phyloP scores from a whole-genome alignment of 2,888 invertebrate species.

The Barypeithes pellucidus region DNA sequence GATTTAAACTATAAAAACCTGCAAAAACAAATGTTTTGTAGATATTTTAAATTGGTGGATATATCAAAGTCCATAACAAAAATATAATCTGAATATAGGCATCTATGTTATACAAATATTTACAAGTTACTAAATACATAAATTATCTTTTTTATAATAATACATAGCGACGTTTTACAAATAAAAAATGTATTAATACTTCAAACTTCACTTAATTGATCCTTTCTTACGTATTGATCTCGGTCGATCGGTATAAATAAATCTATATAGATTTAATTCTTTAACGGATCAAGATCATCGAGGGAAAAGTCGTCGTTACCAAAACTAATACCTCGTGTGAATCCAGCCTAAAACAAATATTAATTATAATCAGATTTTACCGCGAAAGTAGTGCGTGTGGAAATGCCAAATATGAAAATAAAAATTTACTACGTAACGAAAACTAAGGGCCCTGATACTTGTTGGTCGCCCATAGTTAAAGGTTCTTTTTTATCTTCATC shows the following conservation, averaged over 20 bases:
- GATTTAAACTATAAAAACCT: not conserved
- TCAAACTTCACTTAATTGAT: conserved; percentile 6
- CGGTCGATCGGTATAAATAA: not conserved
- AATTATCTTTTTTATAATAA: conserved; percentile 5
- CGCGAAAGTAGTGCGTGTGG: no score
- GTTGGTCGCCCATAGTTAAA: no score
- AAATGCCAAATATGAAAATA: no score
- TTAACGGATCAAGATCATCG: conserved; percentile 94
- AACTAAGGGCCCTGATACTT: no score
- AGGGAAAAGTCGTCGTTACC: conserved; percentile 95
- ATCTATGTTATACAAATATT: conserved; percentile 19
- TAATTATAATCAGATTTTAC: not conserved
- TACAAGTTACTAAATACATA: conserved; percentile 8
- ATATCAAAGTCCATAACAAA: conserved; percentile 17
- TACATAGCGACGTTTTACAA: conserved; percentile 1
- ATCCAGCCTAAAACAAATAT: conserved; percentile 82
- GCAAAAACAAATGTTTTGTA: no score
- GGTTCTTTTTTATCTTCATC: no score
- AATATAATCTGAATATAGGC: conserved; percentile 18
- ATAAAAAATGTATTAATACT: conserved; percentile 12
- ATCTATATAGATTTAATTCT: conserved; percentile 72
- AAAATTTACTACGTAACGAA: no score
- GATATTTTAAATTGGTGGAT: not conserved
- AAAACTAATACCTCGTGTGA: conserved; percentile 89
- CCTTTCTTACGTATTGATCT: conserved; percentile 3